Percentiles rank a stretch among this genome's conserved stretches.
These are phyloP conservation scores for Hapalemur alaotrensis DNA, from an alignment of 2,797 vertebrate genomes.

Conservation along the genomic window DNA sequence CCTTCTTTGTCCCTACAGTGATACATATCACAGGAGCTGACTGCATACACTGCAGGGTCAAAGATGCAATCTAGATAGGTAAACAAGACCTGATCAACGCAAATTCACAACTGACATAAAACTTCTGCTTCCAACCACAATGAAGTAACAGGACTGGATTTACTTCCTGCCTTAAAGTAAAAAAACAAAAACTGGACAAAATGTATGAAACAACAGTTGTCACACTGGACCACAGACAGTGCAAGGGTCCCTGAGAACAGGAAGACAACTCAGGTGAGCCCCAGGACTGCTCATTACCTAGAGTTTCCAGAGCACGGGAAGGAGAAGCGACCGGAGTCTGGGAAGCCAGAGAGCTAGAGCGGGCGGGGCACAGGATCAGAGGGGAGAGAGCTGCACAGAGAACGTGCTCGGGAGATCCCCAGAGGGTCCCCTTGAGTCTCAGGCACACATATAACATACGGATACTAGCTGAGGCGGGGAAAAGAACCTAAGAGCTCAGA, in stretches of 20 bases:
- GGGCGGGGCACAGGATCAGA: background rate
- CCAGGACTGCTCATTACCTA: background rate
- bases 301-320: background rate
- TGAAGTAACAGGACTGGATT: background rate
- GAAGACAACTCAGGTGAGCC: background rate
- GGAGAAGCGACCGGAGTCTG: background rate
- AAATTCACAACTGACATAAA: background rate
- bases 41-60: background rate
- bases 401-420: background rate
- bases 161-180: no score
- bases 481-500: background rate
- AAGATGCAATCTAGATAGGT: background rate
- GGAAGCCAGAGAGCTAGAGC: background rate
- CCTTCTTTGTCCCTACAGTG: background rate
- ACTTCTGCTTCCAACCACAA: background rate
- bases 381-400: background rate
- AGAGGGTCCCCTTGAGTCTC: background rate
- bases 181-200: background rate
- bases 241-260: background rate
- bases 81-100: background rate
- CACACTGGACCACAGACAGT: background rate
- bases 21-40: accelerated
- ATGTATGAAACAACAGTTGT: background rate
- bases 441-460: background rate
- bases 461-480: background rate